A percentile compares a stretch with the other conserved stretches of the same genome.
Conservation (phyloP, 2,888 invertebrate genomes). For the Hesperia comma region DNA sequence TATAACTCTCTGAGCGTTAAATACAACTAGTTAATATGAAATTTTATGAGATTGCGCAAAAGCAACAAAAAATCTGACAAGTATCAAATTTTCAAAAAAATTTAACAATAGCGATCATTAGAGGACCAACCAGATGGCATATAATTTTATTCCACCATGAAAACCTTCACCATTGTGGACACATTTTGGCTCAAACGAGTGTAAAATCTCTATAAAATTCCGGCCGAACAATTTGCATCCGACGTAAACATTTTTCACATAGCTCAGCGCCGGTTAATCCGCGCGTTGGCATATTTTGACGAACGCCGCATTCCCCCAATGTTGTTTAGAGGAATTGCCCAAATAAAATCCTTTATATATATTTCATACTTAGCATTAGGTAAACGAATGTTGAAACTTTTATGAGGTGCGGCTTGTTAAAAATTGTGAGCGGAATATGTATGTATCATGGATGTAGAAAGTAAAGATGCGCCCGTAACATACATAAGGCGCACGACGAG, state of each 20-base stretch:
- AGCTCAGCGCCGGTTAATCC: constrained; percentile 1
- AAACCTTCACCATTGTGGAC: background rate
- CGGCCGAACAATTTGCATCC: constrained; percentile 6
- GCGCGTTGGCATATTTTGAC: constrained; percentile 5
- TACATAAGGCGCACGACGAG: too few relatives aligned
- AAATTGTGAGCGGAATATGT: too few relatives aligned
- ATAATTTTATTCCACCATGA: background rate
- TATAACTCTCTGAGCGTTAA: too few relatives aligned
- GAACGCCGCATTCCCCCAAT: constrained; percentile 12
- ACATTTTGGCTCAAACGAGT: constrained; percentile 10
- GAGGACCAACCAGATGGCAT: background rate
- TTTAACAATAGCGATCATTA: background rate
- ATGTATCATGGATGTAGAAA: too few relatives aligned
- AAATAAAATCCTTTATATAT: constrained; percentile 5
- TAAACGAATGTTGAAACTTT: background rate
- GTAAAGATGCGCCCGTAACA: too few relatives aligned
- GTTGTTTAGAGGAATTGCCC: constrained; percentile 16
- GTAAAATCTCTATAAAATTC: constrained; percentile 21
- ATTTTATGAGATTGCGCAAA: too few relatives aligned
- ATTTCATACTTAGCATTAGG: background rate
- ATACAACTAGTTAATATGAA: too few relatives aligned
- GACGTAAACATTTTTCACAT: constrained; percentile 18
- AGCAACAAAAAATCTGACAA: too few relatives aligned
- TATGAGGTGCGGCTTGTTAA: too few relatives aligned
- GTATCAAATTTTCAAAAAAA: too few relatives aligned